These are phyloP conservation scores for Papio anubis DNA, from an alignment of 2,113 vertebrate species.

Conservation along the genomic window DNA sequence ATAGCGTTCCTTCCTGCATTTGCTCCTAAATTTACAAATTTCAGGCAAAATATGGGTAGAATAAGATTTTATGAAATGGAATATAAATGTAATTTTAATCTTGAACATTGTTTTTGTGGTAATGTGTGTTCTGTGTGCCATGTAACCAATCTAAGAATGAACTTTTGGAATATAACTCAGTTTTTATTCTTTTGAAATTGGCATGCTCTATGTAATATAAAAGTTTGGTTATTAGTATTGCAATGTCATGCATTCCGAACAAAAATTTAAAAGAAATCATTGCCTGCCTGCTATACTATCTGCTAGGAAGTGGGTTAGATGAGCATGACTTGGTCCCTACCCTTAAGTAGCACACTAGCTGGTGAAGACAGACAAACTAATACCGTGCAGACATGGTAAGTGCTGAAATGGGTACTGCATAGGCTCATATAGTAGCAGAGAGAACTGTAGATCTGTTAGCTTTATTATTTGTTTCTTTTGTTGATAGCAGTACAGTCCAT, in stretches of 20 bases:
- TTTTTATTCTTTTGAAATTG: not conserved
- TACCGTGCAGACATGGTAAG: rapidly evolving
- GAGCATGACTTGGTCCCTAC: not conserved
- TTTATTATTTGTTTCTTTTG: not conserved
- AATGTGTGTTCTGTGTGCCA: not conserved
- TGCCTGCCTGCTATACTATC: not conserved
- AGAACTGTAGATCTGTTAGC: not conserved
- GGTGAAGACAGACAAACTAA: not conserved
- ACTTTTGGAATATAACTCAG: not conserved
- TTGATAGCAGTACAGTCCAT: not conserved
- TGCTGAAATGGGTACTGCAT: not conserved
- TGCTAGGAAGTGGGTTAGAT: not conserved
- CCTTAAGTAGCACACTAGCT: not conserved
- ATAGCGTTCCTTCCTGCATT: not conserved
- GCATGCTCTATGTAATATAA: not conserved
- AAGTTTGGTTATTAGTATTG: not conserved
- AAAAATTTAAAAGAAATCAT: not conserved
- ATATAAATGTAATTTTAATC: not conserved
- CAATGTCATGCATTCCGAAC: not conserved
- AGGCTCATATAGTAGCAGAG: not conserved
- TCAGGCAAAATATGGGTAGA: not conserved
- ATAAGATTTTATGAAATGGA: not conserved
- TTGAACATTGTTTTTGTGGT: not conserved
- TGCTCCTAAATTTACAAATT: not conserved
- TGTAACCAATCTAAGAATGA: not conserved